phyloP scores from a whole-genome alignment of 2,888 invertebrate species.

The Sesia apiformis region DNA sequence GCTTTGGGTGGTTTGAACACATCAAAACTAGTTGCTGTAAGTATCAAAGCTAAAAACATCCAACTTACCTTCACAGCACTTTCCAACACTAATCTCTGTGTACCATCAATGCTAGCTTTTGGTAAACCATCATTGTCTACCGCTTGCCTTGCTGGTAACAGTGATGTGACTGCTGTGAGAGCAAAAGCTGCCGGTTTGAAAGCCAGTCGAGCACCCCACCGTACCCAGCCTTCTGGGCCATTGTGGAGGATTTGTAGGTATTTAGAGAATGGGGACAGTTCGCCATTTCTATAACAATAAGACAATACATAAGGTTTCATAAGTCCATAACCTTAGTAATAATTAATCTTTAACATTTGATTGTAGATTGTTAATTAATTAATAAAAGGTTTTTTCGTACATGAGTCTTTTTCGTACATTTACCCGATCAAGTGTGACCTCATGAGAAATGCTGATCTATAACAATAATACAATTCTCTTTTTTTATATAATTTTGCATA shows the following conservation, averaged over 20 bases:
- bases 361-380: no score
- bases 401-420: no score
- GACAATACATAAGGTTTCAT: neutral
- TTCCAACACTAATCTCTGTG: slow-evolving; percentile 57
- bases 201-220: slow-evolving; percentile 56
- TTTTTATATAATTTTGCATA: no score
- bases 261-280: slow-evolving; percentile 47
- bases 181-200: slow-evolving; percentile 58
- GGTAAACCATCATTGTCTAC: slow-evolving; percentile 52
- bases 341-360: no score
- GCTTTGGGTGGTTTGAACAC: no score
- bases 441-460: no score
- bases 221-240: slow-evolving; percentile 57
- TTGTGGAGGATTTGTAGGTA: slow-evolving; percentile 59
- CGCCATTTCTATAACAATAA: slow-evolving; percentile 34
- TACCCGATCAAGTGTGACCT: no score
- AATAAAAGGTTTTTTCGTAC: no score
- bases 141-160: slow-evolving; percentile 41
- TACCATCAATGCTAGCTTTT: slow-evolving; percentile 51
- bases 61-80: slow-evolving; percentile 44
- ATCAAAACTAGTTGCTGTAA: no score
- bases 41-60: no score
- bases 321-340: no score
- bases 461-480: no score
- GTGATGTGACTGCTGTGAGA: slow-evolving; percentile 42